phyloP scores from a whole-genome alignment of 1,140 invertebrate species.

The Hormaphis cornu region DNA sequence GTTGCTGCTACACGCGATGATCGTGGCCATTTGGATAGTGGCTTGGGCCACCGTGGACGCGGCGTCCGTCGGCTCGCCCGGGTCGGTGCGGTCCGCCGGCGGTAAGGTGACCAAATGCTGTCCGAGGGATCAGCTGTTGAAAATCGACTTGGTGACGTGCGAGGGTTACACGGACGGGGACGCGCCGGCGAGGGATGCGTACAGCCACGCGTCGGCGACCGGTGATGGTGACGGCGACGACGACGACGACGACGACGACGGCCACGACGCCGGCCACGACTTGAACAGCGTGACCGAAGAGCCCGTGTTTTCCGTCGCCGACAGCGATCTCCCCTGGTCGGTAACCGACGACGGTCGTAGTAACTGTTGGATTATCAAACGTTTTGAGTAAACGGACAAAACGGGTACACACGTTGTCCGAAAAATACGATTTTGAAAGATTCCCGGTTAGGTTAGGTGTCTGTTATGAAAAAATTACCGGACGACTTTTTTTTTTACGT shows the following conservation, averaged over 20 bases:
- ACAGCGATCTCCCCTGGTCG: constrained; percentile 1
- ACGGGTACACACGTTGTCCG: too few species aligned
- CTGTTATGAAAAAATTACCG: too few species aligned
- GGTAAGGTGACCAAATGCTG: constrained; percentile 19
- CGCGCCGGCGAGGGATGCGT: not conserved
- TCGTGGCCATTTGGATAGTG: not conserved
- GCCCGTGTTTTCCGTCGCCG: not conserved
- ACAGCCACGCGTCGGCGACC: not conserved
- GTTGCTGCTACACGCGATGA: too few species aligned
- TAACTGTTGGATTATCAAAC: too few species aligned
- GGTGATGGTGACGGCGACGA: not conserved
- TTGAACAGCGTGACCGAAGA: not conserved
- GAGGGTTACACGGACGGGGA: not conserved
- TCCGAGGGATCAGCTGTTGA: constrained; percentile 6
- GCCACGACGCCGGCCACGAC: not conserved
- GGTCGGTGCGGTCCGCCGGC: too few species aligned
- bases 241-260: not conserved
- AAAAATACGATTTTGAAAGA: too few species aligned
- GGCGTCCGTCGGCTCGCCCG: too few species aligned
- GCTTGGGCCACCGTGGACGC: not conserved
- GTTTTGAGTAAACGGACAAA: too few species aligned
- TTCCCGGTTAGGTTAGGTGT: too few species aligned
- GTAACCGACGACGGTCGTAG: too few species aligned
- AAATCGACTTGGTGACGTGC: not conserved
- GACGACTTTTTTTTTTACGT: too few species aligned